These are phyloP conservation scores for Pogonus chalceus DNA, from an alignment of 1,140 invertebrate species.

Conservation along the genomic window DNA sequence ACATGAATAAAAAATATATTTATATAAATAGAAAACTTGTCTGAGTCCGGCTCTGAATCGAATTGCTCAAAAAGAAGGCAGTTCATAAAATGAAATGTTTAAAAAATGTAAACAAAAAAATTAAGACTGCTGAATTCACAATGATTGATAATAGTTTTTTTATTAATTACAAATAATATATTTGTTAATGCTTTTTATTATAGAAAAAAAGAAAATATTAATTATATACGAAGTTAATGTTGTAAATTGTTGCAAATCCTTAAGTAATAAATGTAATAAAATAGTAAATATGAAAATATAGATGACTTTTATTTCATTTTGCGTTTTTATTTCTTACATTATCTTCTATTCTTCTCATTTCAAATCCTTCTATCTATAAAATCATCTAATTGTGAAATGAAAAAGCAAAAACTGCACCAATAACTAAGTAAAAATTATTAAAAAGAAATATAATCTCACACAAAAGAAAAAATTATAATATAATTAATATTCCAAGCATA, in stretches of 20 bases:
- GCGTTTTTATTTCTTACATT: not conserved
- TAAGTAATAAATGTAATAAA: not conserved
- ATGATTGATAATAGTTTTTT: not conserved
- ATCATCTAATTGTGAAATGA: too few species aligned
- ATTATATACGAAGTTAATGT: not conserved
- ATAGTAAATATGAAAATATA: not conserved
- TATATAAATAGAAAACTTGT: too few species aligned
- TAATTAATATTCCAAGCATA: too few species aligned
- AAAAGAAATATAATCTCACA: too few species aligned
- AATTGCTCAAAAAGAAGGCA: not conserved
- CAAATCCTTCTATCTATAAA: too few species aligned
- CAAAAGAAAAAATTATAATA: too few species aligned
- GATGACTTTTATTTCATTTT: not conserved
- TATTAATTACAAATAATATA: not conserved
- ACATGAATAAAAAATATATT: too few species aligned
- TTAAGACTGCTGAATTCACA: not conserved
- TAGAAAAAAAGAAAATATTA: not conserved
- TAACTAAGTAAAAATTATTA: too few species aligned
- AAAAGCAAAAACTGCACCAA: too few species aligned
- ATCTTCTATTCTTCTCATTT: not conserved
- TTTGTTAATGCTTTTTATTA: not conserved
- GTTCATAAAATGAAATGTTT: not conserved
- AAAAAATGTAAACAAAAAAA: not conserved
- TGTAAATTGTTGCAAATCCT: not conserved
- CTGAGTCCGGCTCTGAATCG: not conserved